Percentiles rank a stretch among this genome's conserved stretches.
These are phyloP conservation scores for Meganola albula DNA, from an alignment of 2,888 invertebrate species.

Conservation along the genomic window DNA sequence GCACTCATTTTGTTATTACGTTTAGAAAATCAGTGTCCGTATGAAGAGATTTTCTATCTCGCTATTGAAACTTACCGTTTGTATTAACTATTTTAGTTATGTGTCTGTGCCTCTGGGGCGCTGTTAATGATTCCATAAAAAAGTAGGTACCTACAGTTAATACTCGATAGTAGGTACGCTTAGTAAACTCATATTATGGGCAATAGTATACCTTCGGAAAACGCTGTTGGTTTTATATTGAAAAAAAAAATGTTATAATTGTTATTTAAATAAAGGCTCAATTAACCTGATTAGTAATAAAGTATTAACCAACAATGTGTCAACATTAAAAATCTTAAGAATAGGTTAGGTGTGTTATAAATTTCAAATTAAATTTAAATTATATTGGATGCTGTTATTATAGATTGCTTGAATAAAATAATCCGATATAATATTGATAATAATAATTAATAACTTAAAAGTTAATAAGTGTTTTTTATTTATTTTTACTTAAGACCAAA, in stretches of 20 bases:
- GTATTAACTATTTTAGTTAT: too few relatives aligned
- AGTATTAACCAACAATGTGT: constrained; percentile 31
- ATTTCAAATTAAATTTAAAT: constrained; percentile 25
- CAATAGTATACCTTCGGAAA: too few relatives aligned
- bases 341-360: constrained; percentile 26
- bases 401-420: constrained; percentile 1
- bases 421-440: neutral
- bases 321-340: constrained; percentile 31
- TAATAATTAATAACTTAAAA: too few relatives aligned
- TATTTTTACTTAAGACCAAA: constrained; percentile 56
- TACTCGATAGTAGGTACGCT: too few relatives aligned
- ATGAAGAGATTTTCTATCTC: too few relatives aligned
- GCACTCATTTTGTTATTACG: too few relatives aligned
- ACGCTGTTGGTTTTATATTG: constrained; percentile 8
- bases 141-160: too few relatives aligned
- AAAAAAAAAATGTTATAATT: constrained; percentile 17
- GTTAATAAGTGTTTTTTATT: constrained; percentile 34
- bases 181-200: too few relatives aligned
- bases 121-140: too few relatives aligned
- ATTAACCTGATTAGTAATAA: constrained; percentile 30
- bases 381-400: neutral
- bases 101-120: too few relatives aligned
- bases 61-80: too few relatives aligned
- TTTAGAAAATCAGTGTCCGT: too few relatives aligned
- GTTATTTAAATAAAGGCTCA: constrained; percentile 25